Evolutionary conservation across 1,140 invertebrate genomes (phyloP).

Genomic region (Spodoptera frugiperda): DNA sequence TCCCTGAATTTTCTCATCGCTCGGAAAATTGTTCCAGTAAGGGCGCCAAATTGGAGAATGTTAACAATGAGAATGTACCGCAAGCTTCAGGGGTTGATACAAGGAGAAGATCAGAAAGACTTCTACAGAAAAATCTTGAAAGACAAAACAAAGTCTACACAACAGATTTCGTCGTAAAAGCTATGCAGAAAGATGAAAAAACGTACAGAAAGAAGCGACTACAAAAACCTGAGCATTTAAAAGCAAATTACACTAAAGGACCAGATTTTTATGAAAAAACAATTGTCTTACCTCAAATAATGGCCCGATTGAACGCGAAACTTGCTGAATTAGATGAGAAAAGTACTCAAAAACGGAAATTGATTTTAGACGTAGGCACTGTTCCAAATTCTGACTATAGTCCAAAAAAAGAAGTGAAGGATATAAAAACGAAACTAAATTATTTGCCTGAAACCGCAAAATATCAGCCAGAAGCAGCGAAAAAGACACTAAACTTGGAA

Average conservation of each 20-base stretch:
- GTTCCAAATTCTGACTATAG: neutral
- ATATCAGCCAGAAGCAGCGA: too few relatives aligned
- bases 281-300: conserved; percentile 59
- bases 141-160: neutral
- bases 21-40: neutral
- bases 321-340: conserved; percentile 41
- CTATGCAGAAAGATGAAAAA: conserved; percentile 55
- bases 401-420: neutral
- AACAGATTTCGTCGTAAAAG: conserved; percentile 40
- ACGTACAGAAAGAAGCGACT: conserved; percentile 50
- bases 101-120: too few relatives aligned
- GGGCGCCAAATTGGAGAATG: neutral
- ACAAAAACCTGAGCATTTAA: conserved; percentile 44
- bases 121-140: too few relatives aligned
- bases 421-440: too few relatives aligned
- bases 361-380: conserved; percentile 48
- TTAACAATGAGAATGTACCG: neutral
- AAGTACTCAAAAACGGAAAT: conserved; percentile 45
- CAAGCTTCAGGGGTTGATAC: neutral
- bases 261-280: conserved; percentile 62
- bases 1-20: neutral
- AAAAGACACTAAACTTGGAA: too few relatives aligned
- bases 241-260: conserved; percentile 54
- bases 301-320: conserved; percentile 50
- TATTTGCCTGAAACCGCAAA: too few relatives aligned